Evolutionary conservation across 2,888 invertebrate species (phyloP).

Genomic region (Eudemis profundana): DNA sequence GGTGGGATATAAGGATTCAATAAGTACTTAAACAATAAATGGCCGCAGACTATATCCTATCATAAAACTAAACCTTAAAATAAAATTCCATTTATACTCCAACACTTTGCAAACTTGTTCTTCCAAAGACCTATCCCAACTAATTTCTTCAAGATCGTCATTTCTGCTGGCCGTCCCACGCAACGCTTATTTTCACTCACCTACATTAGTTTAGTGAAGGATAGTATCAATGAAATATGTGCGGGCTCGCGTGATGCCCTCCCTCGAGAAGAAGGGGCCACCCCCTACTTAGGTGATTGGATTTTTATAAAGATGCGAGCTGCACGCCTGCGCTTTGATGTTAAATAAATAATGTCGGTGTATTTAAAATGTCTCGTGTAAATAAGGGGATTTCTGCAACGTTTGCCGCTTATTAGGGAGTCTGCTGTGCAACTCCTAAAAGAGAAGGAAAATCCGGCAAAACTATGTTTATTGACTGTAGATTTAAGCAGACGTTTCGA

Average conservation of each 20-base stretch:
- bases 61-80: too few species aligned
- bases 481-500: too few species aligned
- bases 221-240: slow-evolving; percentile 83
- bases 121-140: too few species aligned
- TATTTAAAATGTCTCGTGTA: slow-evolving; percentile 33
- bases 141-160: neutral
- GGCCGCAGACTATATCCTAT: too few species aligned
- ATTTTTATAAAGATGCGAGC: slow-evolving; percentile 66
- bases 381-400: slow-evolving; percentile 28
- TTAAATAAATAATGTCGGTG: slow-evolving; percentile 48
- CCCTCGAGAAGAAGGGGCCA: slow-evolving; percentile 57
- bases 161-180: slow-evolving; percentile 61
- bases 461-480: too few species aligned
- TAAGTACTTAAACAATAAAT: too few species aligned
- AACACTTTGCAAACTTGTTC: too few species aligned
- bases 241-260: slow-evolving; percentile 76
- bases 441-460: too few species aligned
- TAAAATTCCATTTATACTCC: too few species aligned
- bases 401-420: neutral
- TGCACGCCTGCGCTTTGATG: slow-evolving; percentile 62
- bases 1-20: too few species aligned
- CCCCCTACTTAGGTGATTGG: slow-evolving; percentile 78
- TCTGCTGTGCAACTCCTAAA: too few species aligned
- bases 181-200: slow-evolving; percentile 82
- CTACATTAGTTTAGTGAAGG: slow-evolving; percentile 80